Conservation (phyloP, 2,888 invertebrate species). For the Lepidocyrtoides sp. region DNA sequence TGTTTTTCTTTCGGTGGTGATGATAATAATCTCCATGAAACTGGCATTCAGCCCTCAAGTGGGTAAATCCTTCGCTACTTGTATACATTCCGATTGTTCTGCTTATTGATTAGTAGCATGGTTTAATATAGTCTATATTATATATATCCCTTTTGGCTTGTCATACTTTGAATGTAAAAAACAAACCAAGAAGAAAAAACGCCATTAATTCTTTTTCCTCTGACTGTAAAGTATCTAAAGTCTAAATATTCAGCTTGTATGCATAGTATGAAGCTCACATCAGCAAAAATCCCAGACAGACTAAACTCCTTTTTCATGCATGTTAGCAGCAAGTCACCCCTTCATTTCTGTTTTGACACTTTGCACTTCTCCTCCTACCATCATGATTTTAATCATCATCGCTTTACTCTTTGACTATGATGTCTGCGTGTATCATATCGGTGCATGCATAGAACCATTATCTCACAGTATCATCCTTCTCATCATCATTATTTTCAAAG, state of each 20-base stretch:
- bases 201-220: not conserved
- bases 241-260: not conserved
- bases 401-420: not conserved
- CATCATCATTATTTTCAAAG: conserved; percentile 50
- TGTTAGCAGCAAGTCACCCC: not conserved
- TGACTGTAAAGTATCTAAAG: too few species aligned
- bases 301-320: not conserved
- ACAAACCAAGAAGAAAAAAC: not conserved
- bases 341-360: conserved; percentile 16
- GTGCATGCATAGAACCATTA: conserved; percentile 26
- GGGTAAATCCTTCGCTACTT: not conserved
- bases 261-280: not conserved
- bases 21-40: too few species aligned
- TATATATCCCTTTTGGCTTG: not conserved
- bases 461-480: not conserved
- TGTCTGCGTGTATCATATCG: not conserved
- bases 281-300: not conserved
- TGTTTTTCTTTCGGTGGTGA: too few species aligned
- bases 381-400: not conserved
- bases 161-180: too few species aligned
- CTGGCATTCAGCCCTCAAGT: too few species aligned
- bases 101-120: not conserved
- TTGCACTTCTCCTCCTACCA: conserved; percentile 2
- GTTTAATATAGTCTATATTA: not conserved
- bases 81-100: not conserved